These are phyloP conservation scores for Campoplex capitator DNA, from an alignment of 2,888 invertebrate genomes.

Conservation along the genomic window DNA sequence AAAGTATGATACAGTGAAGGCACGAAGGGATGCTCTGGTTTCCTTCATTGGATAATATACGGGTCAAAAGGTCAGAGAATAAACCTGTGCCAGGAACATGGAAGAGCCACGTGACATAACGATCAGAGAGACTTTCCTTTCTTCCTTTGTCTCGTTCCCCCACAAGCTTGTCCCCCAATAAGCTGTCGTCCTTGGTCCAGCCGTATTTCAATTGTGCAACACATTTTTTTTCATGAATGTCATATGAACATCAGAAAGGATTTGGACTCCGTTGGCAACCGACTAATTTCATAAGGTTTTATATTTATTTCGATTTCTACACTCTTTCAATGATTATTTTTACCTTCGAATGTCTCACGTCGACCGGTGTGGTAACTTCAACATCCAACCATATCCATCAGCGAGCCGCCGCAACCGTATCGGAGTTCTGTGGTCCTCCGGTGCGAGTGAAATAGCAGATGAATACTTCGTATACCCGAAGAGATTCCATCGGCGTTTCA, in stretches of 20 bases:
- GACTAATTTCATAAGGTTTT: neutral
- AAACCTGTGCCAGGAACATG: slow-evolving; percentile 37
- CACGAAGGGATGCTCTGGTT: slow-evolving; percentile 40
- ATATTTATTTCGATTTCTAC: neutral
- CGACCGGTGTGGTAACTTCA: neutral
- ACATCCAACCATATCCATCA: slow-evolving; percentile 9
- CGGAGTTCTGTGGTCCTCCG: slow-evolving; percentile 16
- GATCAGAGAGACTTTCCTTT: slow-evolving; percentile 35
- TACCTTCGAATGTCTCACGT: neutral
- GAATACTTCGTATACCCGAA: slow-evolving; percentile 34
- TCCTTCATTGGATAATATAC: slow-evolving; percentile 55
- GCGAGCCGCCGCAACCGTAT: slow-evolving; percentile 11
- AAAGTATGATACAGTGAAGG: slow-evolving; percentile 16
- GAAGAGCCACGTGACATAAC: slow-evolving; percentile 45
- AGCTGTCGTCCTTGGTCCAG: neutral
- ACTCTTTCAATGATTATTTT: neutral
- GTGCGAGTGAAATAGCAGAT: slow-evolving; percentile 22
- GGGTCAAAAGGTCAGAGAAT: slow-evolving; percentile 62
- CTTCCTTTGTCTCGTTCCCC: neutral
- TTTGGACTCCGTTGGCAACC: neutral
- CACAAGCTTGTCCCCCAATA: neutral
- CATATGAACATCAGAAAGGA: neutral
- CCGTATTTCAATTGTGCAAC: neutral
- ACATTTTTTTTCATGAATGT: neutral
- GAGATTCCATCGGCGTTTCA: slow-evolving; percentile 48